Conservation (phyloP, 2,888 invertebrate genomes). For the Syritta pipiens region DNA sequence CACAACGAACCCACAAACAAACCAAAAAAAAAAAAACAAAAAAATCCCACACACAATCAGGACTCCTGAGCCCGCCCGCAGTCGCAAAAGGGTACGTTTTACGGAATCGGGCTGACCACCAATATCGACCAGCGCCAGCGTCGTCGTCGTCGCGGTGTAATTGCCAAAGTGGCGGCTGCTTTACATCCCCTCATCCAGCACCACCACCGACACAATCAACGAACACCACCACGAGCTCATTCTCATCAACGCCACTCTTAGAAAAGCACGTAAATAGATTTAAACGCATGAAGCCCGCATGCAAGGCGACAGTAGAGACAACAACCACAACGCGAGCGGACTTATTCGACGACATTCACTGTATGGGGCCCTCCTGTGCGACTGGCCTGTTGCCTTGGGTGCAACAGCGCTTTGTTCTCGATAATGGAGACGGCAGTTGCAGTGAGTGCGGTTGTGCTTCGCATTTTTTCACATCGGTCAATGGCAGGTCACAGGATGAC, state of each 20-base stretch:
- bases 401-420: slow-evolving; percentile 79
- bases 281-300: slow-evolving; percentile 55
- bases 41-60: slow-evolving; percentile 10
- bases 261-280: slow-evolving; percentile 62
- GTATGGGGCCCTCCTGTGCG: slow-evolving; percentile 38
- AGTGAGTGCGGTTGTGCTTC: slow-evolving; percentile 56
- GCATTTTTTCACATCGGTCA: slow-evolving; percentile 56
- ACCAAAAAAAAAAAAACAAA: not conserved
- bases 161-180: slow-evolving; percentile 60
- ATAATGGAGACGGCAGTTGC: slow-evolving; percentile 29
- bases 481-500: too few species aligned
- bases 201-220: slow-evolving; percentile 36
- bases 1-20: not conserved
- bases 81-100: slow-evolving; percentile 71
- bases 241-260: slow-evolving; percentile 63
- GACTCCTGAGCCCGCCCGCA: slow-evolving; percentile 60
- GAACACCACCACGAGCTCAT: slow-evolving; percentile 52
- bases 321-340: slow-evolving; percentile 62
- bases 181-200: slow-evolving; percentile 57
- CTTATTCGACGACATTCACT: slow-evolving; percentile 43
- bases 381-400: slow-evolving; percentile 77
- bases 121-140: too few species aligned
- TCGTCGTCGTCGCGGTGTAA: too few species aligned
- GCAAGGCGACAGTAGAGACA: slow-evolving; percentile 53
- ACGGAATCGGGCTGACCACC: slow-evolving; percentile 61